Base-by-base conservation (phyloP, 2,113 vertebrate genomes). In the Suricata suricatta region DNA sequence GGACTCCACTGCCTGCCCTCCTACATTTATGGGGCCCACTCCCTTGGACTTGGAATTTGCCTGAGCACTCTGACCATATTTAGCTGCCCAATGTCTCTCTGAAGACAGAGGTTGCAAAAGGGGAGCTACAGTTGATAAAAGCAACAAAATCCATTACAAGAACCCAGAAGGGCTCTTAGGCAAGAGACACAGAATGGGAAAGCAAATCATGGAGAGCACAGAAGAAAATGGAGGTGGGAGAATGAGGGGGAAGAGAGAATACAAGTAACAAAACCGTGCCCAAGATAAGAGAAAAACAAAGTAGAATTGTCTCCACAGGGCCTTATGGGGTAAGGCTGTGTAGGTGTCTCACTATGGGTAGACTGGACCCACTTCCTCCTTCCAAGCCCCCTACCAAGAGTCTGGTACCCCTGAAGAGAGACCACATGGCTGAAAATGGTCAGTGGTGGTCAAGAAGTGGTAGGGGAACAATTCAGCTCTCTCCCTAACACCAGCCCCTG, bases 141-240 rank as follows among this genome's bases (percentile, higher is more conserved):
- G 52, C n/a, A 60, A 35, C 80, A 82, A 82, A 57, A 16, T 38
- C 54, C 74, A 47, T 76, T 76, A 76, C 14, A 95, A 93, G 96
- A 87, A 96, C 94, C 87, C 98, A 98, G 93, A 97, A 97, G 92
- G 86, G 54, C 38, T 92, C 96, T 60, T 96, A 54, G 69, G 94
- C 95, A 97, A 97, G 93, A 91, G 68, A 97, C 41, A 90, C 15
- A 44, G 63, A 93, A 54, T 66, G 95, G 92, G 81, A 95, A 8
- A 95, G 92, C 92, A 93, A 83, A 83, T 82, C 93, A 74, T 41
- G 54, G 41, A 96, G 44, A 93, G 6, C 77, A 38, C 31, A 27
- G 44, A 29, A 50, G 44, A 11, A 57, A 41, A 35, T 8, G 9
- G 76, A 79, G 29, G 38, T 76, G 13, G 38, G 21, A 17, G 57